Conservation (phyloP, 2,888 invertebrate genomes). For the Clanis bilineata region DNA sequence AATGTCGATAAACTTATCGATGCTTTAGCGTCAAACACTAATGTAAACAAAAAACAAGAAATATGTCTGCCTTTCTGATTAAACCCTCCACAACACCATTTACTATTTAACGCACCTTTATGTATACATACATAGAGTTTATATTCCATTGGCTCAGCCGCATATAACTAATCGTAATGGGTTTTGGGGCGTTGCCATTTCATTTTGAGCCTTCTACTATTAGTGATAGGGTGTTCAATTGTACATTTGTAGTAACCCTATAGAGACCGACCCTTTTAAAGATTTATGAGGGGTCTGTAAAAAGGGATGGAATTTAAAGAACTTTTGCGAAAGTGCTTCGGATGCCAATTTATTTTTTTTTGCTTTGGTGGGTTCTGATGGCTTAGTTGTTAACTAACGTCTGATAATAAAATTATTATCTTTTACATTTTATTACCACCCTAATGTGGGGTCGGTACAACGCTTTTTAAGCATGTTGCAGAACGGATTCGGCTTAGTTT, state of each 20-base stretch:
- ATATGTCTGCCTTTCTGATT: constrained; percentile 60
- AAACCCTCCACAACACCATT: constrained; percentile 16
- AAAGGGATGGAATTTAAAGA: constrained; percentile 15
- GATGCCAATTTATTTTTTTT: constrained; percentile 3
- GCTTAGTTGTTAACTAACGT: not conserved
- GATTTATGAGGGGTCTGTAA: constrained; percentile 9
- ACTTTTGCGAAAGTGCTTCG: not conserved
- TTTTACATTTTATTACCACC: not conserved
- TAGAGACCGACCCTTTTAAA: constrained; percentile 11
- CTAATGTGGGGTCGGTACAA: no score
- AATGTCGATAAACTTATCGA: constrained; percentile 36
- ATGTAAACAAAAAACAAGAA: constrained; percentile 53
- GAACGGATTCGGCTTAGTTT: no score
- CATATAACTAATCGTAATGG: constrained; percentile 27
- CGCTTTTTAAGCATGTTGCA: no score
- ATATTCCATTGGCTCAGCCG: constrained; percentile 34
- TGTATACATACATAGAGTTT: constrained; percentile 30
- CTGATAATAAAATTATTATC: not conserved
- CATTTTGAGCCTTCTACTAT: not conserved
- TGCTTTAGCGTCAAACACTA: constrained; percentile 30
- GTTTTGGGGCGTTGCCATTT: not conserved
- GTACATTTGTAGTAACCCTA: no score
- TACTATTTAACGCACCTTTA: constrained; percentile 23
- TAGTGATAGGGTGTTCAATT: not conserved
- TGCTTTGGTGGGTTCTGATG: not conserved